Percentiles rank a stretch among this genome's conserved stretches.
phyloP scores from a whole-genome alignment of 1,140 invertebrate species.

The Drosophila tsacasi region DNA sequence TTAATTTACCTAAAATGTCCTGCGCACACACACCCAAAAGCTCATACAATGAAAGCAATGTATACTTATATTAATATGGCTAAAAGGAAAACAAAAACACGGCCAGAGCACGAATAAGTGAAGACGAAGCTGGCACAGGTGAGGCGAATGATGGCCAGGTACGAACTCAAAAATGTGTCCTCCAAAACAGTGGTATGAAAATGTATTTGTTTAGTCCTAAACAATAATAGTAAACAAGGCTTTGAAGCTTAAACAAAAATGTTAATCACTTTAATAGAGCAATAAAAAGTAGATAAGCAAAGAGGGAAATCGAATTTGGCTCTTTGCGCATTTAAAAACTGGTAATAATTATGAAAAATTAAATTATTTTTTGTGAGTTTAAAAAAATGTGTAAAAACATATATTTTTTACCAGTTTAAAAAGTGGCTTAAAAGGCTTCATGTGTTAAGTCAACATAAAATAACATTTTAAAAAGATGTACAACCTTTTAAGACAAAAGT shows the following conservation, averaged over 20 bases:
- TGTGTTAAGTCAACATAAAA: neutral
- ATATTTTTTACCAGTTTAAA: neutral
- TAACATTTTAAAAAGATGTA: neutral
- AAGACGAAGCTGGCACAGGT: constrained; percentile 9
- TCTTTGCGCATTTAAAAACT: neutral
- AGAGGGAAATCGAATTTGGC: neutral
- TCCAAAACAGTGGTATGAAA: constrained; percentile 11
- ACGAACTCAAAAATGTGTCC: neutral
- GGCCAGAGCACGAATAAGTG: constrained; percentile 3
- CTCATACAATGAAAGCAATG: neutral
- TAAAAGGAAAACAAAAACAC: constrained; percentile 51
- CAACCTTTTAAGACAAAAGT: neutral
- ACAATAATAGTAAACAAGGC: neutral
- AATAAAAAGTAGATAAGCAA: neutral
- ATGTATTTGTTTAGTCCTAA: neutral
- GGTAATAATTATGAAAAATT: neutral
- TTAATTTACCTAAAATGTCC: constrained; percentile 76
- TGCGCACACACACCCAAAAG: constrained; percentile 2
- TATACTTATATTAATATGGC: constrained; percentile 35
- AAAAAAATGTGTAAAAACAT: neutral
- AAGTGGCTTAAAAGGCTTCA: neutral
- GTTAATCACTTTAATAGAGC: neutral
- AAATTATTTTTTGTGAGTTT: neutral
- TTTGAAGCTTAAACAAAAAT: neutral
- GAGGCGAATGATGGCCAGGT: neutral